These are phyloP conservation scores for Sphaeridia pumilis DNA, from an alignment of 2,888 invertebrate species.

Conservation along the genomic window DNA sequence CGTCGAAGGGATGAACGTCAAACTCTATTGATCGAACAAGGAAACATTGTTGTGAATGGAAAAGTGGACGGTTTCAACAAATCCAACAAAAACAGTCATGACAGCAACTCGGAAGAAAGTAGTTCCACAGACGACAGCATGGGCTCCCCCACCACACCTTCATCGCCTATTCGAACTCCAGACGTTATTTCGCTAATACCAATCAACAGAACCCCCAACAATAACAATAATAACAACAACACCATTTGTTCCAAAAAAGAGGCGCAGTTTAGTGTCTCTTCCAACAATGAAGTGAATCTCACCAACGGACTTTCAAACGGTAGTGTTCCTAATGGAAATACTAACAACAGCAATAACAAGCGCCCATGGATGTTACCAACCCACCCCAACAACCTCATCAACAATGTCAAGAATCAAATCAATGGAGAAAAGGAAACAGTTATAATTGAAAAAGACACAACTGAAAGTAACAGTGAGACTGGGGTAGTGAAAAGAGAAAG, in stretches of 20 bases:
- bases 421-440: constrained; percentile 24
- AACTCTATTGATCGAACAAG: constrained; percentile 69
- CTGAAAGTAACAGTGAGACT: constrained; percentile 41
- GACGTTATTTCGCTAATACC: constrained; percentile 25
- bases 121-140: constrained; percentile 17
- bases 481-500: constrained; percentile 63
- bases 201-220: constrained; percentile 26
- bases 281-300: constrained; percentile 10
- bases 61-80: constrained; percentile 14
- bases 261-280: constrained; percentile 13
- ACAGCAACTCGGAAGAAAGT: constrained; percentile 13
- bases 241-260: constrained; percentile 18
- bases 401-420: constrained; percentile 17
- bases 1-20: constrained; percentile 73
- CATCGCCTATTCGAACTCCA: constrained; percentile 20
- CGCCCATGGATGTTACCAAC: constrained; percentile 35
- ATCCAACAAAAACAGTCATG: too few relatives aligned
- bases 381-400: constrained; percentile 19
- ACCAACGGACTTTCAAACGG: constrained; percentile 20
- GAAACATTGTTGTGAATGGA: constrained; percentile 30
- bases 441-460: constrained; percentile 14
- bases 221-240: too few relatives aligned
- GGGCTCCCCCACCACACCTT: constrained; percentile 21
- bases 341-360: constrained; percentile 19
- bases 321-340: constrained; percentile 18